Percentiles rank a stretch among this genome's conserved stretches.
Evolutionary conservation across 2,113 vertebrate genomes (phyloP).

Genomic region (Amia ocellicauda): DNA sequence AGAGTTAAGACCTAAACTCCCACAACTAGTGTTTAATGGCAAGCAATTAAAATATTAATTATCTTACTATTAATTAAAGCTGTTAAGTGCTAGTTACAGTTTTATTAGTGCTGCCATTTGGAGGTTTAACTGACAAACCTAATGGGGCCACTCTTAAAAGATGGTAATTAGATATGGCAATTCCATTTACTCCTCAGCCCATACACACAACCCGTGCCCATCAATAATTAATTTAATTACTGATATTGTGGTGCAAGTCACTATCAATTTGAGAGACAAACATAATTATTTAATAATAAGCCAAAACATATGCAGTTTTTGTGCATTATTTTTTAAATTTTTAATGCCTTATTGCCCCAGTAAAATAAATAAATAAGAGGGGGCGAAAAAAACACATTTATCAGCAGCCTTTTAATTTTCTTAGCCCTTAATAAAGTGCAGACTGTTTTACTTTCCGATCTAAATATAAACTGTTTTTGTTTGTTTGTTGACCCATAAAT

Average conservation of each 20-base stretch:
- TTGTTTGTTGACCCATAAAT: conserved; percentile 53
- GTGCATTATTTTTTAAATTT: conserved; percentile 61
- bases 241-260: conserved; percentile 79
- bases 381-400: conserved; percentile 45
- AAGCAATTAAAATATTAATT: conserved; percentile 74
- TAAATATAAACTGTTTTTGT: conserved; percentile 17
- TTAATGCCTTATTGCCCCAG: conserved; percentile 74
- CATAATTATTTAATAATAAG: conserved; percentile 89
- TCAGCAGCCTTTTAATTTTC: conserved; percentile 54
- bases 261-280: conserved; percentile 87
- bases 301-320: conserved; percentile 77
- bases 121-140: conserved; percentile 77
- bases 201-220: conserved; percentile 66
- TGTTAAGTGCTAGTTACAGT: conserved; percentile 67
- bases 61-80: conserved; percentile 72
- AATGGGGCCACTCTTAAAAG: conserved; percentile 74
- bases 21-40: conserved; percentile 50
- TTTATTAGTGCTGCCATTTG: conserved; percentile 70
- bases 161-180: conserved; percentile 87
- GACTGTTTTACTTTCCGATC: too few species aligned
- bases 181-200: conserved; percentile 76
- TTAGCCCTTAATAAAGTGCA: conserved; percentile 42
- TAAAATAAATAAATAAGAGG: conserved; percentile 64
- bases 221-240: conserved; percentile 94
- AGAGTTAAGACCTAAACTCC: too few species aligned